phyloP scores from a whole-genome alignment of 2,888 invertebrate species.

The Altica lythri region DNA sequence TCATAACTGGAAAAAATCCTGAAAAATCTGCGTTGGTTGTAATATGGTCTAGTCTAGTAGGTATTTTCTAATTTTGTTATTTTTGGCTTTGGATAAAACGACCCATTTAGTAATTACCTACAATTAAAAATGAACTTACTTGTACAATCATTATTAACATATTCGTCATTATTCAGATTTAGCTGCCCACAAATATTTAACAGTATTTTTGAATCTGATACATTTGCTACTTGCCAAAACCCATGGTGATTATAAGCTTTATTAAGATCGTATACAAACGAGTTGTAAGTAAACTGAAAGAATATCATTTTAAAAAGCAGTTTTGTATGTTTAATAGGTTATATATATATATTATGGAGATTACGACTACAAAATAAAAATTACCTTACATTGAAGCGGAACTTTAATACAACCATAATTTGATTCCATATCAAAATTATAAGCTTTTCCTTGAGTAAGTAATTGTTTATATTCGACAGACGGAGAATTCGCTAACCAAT shows the following conservation, averaged over 20 bases:
- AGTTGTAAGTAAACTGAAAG: background rate
- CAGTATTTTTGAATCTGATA: slow-evolving; percentile 26
- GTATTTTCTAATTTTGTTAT: too few species aligned
- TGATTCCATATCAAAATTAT: slow-evolving; percentile 42
- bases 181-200: slow-evolving; percentile 41
- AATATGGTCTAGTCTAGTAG: too few species aligned
- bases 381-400: slow-evolving; percentile 29
- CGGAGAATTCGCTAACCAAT: slow-evolving; percentile 1
- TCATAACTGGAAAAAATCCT: too few species aligned
- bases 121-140: slow-evolving; percentile 26
- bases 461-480: slow-evolving; percentile 27
- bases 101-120: too few species aligned
- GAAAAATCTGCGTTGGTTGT: too few species aligned
- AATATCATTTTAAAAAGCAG: too few species aligned
- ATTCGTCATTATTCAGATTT: too few species aligned
- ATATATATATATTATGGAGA: too few species aligned
- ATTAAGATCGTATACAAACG: slow-evolving; percentile 29
- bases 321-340: too few species aligned
- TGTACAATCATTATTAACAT: slow-evolving; percentile 32
- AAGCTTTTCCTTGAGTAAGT: slow-evolving; percentile 32
- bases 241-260: slow-evolving; percentile 22
- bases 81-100: too few species aligned
- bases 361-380: too few species aligned
- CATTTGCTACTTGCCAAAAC: slow-evolving; percentile 18
- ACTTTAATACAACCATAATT: slow-evolving; percentile 42